These are phyloP conservation scores for Argyrosomus regius DNA, from an alignment of 2,797 vertebrate species.

Conservation along the genomic window DNA sequence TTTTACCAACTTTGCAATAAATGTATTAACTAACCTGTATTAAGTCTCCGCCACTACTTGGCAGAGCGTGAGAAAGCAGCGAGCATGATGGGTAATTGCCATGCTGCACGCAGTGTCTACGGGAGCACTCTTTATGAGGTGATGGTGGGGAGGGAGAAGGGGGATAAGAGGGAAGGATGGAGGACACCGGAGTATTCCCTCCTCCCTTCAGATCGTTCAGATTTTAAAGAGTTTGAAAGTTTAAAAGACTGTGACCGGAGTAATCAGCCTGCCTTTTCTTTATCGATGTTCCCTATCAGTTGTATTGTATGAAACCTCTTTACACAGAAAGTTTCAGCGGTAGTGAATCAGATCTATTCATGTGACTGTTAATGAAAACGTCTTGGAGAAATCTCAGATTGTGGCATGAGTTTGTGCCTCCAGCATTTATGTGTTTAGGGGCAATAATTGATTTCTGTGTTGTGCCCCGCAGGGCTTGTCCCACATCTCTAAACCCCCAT, in stretches of 20 bases:
- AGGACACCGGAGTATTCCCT: slow-evolving; percentile 45
- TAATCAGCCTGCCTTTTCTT: slow-evolving; percentile 3
- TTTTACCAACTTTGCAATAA: slow-evolving; percentile 55
- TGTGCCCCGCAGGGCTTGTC: slow-evolving; percentile 79
- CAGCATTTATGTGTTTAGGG: slow-evolving; percentile 81
- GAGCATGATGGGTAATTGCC: slow-evolving; percentile 84
- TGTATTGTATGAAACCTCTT: slow-evolving; percentile 10
- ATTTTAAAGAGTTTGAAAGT: slow-evolving; percentile 31
- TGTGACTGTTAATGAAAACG: slow-evolving; percentile 70
- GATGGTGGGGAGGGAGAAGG: slow-evolving; percentile 46
- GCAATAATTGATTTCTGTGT: slow-evolving; percentile 85
- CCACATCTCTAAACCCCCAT: slow-evolving; percentile 69
- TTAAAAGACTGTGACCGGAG: slow-evolving; percentile 11
- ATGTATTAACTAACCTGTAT: slow-evolving; percentile 76
- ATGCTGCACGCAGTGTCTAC: slow-evolving; percentile 80
- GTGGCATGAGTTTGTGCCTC: slow-evolving; percentile 68
- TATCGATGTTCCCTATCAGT: slow-evolving; percentile 9
- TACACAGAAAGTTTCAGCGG: background rate
- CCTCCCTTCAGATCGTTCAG: slow-evolving; percentile 28
- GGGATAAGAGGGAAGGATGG: slow-evolving; percentile 51
- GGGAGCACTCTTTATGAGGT: slow-evolving; percentile 75
- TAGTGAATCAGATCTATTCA: slow-evolving; percentile 19
- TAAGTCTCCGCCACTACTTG: slow-evolving; percentile 72
- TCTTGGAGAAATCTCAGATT: slow-evolving; percentile 65
- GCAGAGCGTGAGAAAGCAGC: slow-evolving; percentile 84